phyloP scores from a whole-genome alignment of 2,113 vertebrate species.

The Podocnemis expansa region DNA sequence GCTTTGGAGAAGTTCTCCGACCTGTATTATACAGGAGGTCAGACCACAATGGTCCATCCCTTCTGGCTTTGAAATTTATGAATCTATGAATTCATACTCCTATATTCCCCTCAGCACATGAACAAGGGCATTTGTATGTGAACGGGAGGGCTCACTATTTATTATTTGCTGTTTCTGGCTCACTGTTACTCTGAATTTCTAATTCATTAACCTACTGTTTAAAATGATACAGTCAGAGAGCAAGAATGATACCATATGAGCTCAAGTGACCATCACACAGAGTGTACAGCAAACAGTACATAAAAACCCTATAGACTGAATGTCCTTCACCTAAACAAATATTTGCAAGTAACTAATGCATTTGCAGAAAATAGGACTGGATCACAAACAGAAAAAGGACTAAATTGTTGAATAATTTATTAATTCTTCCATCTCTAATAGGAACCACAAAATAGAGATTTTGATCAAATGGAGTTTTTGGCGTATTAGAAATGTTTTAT shows the following conservation, averaged over 20 bases:
- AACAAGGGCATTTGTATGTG: background rate
- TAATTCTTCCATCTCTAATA: constrained; percentile 19
- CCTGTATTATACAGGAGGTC: too few relatives aligned
- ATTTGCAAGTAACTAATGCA: constrained; percentile 34
- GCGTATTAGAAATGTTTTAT: constrained; percentile 29
- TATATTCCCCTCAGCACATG: background rate
- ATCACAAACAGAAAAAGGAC: background rate
- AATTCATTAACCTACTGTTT: background rate
- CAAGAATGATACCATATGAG: background rate
- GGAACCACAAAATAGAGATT: constrained; percentile 25
- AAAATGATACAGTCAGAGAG: background rate
- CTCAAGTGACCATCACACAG: background rate
- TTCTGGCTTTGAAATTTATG: too few relatives aligned
- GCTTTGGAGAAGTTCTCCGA: too few relatives aligned
- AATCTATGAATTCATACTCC: too few relatives aligned
- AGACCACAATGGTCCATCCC: too few relatives aligned
- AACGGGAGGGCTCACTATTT: background rate
- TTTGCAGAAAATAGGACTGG: constrained; percentile 53
- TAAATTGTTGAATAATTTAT: constrained; percentile 58
- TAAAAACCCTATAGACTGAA: background rate
- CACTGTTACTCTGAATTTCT: background rate
- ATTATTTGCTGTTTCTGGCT: background rate
- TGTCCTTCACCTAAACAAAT: constrained; percentile 56
- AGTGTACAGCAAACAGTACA: background rate
- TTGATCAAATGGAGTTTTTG: background rate